phyloP scores from a whole-genome alignment of 1,140 invertebrate species.

The Zaprionus davidi region DNA sequence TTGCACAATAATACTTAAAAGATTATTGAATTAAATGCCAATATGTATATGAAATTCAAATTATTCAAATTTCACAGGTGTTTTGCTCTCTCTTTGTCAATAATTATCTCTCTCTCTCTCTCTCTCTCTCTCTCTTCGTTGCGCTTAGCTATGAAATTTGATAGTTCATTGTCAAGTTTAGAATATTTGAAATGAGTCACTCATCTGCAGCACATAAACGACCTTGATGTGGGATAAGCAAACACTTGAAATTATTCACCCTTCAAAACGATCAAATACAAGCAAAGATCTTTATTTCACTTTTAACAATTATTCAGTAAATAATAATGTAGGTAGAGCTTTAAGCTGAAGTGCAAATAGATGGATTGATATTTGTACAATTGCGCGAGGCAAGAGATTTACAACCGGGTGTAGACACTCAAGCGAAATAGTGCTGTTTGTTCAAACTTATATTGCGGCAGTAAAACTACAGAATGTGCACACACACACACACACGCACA shows the following conservation, averaged over 20 bases:
- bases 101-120: not conserved
- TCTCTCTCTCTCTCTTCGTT: not conserved
- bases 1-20: too few relatives aligned
- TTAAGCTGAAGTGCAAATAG: slow-evolving; percentile 8
- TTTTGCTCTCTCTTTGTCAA: too few relatives aligned
- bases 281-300: not conserved
- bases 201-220: too few relatives aligned
- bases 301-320: not conserved
- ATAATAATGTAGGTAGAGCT: slow-evolving; percentile 5
- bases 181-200: slow-evolving; percentile 3
- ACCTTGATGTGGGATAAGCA: slow-evolving; percentile 15
- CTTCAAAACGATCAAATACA: slow-evolving; percentile 10
- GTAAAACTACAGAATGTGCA: slow-evolving; percentile 4
- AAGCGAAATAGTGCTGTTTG: slow-evolving; percentile 1
- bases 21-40: too few relatives aligned
- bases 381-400: slow-evolving; percentile 2
- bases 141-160: not conserved
- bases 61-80: too few relatives aligned
- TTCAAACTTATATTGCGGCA: slow-evolving; percentile 4
- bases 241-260: slow-evolving; percentile 2
- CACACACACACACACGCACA: not conserved
- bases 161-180: slow-evolving; percentile 2
- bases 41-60: too few relatives aligned
- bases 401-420: not conserved
- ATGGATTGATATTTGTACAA: slow-evolving; percentile 17